Conservation (phyloP, 2,888 invertebrate species). For the Andrena marginata region DNA sequence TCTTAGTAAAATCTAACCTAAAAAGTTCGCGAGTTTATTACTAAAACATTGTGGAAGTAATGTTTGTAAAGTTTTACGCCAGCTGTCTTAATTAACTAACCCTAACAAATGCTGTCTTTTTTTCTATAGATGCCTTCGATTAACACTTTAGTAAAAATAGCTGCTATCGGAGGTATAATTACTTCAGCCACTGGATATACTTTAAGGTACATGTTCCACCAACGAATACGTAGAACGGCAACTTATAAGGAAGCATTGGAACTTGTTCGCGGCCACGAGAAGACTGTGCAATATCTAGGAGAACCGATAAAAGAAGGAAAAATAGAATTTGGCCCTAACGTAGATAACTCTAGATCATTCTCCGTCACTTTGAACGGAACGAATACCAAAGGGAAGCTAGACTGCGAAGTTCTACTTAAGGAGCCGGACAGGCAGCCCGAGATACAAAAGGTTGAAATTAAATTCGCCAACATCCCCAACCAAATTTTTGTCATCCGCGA, state of each 20-base stretch:
- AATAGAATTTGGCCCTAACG: conserved; percentile 83
- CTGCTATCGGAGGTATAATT: conserved; percentile 88
- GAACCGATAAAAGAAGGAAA: conserved; percentile 90
- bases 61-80: too few relatives aligned
- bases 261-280: conserved; percentile 86
- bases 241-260: conserved; percentile 89
- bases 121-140: conserved; percentile 85
- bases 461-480: conserved; percentile 59
- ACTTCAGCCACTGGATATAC: conserved; percentile 86
- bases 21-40: background rate
- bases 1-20: conserved; percentile 33
- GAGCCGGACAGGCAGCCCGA: conserved; percentile 30
- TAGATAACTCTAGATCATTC: conserved; percentile 87
- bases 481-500: conserved; percentile 70
- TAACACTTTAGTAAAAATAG: conserved; percentile 88
- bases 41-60: background rate
- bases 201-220: conserved; percentile 86
- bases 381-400: conserved; percentile 87
- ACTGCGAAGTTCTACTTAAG: conserved; percentile 52
- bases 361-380: conserved; percentile 89
- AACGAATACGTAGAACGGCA: conserved; percentile 86
- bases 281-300: conserved; percentile 89
- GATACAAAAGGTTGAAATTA: conserved; percentile 72
- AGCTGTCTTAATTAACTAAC: background rate
- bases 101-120: conserved; percentile 10